Percentiles rank a stretch among this genome's conserved stretches.
These are phyloP conservation scores for Florisuga fusca DNA, from an alignment of 2,797 vertebrate species.

Conservation along the genomic window DNA sequence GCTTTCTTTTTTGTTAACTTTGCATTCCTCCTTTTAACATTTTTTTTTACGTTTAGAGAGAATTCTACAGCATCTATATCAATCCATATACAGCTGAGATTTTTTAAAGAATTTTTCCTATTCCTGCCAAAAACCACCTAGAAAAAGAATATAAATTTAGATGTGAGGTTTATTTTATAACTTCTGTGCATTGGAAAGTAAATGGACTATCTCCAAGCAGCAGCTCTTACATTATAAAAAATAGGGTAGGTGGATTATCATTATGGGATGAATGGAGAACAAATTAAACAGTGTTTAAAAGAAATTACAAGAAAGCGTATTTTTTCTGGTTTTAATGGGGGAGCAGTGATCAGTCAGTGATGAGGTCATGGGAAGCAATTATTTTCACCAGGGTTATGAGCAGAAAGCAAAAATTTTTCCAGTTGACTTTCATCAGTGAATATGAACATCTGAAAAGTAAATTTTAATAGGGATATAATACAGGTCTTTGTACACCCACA, in stretches of 20 bases:
- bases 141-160: background rate
- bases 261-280: conserved; percentile 8
- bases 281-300: background rate
- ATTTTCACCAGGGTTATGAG: conserved; percentile 7
- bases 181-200: background rate
- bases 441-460: background rate
- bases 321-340: conserved; percentile 30
- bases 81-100: background rate
- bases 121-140: background rate
- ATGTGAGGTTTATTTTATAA: background rate
- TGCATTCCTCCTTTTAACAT: background rate
- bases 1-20: background rate
- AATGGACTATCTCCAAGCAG: background rate
- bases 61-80: background rate
- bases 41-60: background rate
- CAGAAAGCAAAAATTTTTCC: background rate
- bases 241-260: background rate
- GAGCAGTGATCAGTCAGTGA: background rate
- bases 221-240: background rate
- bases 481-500: background rate
- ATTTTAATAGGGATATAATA: background rate
- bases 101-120: background rate
- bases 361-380: conserved; percentile 13
- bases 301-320: background rate
- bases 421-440: background rate